Percentiles rank a stretch among this genome's conserved stretches.
Conservation (phyloP, 2,797 vertebrate species). For the Siniperca obscura region DNA sequence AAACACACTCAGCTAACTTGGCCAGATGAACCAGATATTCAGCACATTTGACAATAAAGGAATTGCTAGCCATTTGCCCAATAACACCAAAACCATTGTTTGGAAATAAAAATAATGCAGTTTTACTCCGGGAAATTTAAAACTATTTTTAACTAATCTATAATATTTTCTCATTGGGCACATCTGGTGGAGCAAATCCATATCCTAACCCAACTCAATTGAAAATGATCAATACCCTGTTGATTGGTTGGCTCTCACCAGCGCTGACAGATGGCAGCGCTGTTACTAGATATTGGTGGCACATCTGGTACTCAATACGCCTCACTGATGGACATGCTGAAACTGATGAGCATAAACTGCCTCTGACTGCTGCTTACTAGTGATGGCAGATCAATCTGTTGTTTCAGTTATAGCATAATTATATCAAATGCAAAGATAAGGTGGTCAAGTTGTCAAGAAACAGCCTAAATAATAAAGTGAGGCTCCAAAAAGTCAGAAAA, state of each 20-base stretch:
- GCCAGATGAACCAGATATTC: neutral
- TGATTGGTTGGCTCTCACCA: conserved; percentile 23
- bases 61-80: neutral
- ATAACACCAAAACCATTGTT: neutral
- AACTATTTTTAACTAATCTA: neutral
- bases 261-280: neutral
- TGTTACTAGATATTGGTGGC: neutral
- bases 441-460: conserved; percentile 11
- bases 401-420: neutral
- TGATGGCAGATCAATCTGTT: neutral
- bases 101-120: neutral
- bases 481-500: conserved; percentile 1
- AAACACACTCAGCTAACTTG: conserved; percentile 21
- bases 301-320: conserved; percentile 18
- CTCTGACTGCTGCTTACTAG: conserved; percentile 20
- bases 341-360: conserved; percentile 8
- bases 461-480: conserved; percentile 4
- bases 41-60: conserved; percentile 11
- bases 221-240: conserved; percentile 26
- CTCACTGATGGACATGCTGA: conserved; percentile 15
- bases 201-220: neutral
- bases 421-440: neutral
- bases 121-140: neutral
- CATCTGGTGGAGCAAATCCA: conserved; percentile 9
- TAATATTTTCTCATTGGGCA: neutral